A percentile compares a stretch with the other conserved stretches of the same genome.
Evolutionary conservation across 2,888 invertebrate species (phyloP).

Genomic region (Oasisia sp.): DNA sequence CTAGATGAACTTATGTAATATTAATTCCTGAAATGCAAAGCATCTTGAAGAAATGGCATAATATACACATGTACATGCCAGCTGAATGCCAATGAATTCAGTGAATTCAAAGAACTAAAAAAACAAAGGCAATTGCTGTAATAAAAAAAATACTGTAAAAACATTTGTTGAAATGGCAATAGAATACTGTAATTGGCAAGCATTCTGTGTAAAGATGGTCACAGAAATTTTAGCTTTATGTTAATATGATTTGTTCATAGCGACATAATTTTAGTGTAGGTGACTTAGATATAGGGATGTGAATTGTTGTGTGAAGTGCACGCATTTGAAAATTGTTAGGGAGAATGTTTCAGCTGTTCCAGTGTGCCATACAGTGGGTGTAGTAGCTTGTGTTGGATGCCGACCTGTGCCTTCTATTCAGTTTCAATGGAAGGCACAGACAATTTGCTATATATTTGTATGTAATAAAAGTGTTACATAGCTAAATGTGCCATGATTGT

Average conservation of each 20-base stretch:
- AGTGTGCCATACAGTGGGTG: constrained; percentile 1
- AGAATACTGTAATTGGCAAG: neutral
- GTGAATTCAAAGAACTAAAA: no score
- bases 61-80: no score
- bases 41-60: no score
- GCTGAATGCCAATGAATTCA: no score
- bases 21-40: no score
- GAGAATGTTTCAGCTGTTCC: neutral
- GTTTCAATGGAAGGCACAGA: neutral
- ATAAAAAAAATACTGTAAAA: neutral
- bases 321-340: neutral
- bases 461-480: neutral
- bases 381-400: neutral
- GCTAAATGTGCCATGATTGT: no score
- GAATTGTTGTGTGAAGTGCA: neutral
- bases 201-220: neutral
- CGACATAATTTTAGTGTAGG: neutral
- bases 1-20: no score
- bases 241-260: neutral
- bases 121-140: no score
- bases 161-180: neutral
- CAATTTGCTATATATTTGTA: neutral
- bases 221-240: neutral
- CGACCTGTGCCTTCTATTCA: no score
- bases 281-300: neutral